Conservation (phyloP, 2,888 invertebrate genomes). For the Selenia dentaria region DNA sequence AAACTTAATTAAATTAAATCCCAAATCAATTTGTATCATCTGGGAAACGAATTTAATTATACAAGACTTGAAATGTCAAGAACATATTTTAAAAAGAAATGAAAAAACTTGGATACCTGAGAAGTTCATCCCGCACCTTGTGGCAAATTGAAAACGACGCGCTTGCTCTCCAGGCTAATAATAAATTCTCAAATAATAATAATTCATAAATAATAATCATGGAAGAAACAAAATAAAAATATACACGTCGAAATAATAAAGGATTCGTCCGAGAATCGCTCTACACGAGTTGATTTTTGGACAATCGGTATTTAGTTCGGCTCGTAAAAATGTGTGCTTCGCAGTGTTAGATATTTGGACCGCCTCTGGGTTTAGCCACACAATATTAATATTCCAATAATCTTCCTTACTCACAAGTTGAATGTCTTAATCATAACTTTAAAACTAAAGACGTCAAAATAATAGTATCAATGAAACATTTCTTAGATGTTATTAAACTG, state of each 20-base stretch:
- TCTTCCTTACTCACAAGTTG: too few species aligned
- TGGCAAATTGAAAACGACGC: conserved; percentile 82
- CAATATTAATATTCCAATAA: too few species aligned
- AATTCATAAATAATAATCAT: conserved; percentile 85
- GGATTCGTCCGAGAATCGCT: conserved; percentile 63
- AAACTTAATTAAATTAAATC: conserved; percentile 64
- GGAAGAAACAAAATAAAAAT: conserved; percentile 79
- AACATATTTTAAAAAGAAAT: conserved; percentile 60
- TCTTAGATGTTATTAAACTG: too few species aligned
- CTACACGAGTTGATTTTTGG: conserved; percentile 51
- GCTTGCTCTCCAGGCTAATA: conserved; percentile 77
- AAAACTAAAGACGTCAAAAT: too few species aligned
- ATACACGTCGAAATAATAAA: conserved; percentile 83
- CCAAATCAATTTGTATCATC: conserved; percentile 71
- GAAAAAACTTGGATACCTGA: conserved; percentile 60
- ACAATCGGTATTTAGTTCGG: background rate
- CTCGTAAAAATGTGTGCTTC: too few species aligned
- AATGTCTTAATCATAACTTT: too few species aligned
- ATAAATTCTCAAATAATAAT: conserved; percentile 84
- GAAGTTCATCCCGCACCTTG: conserved; percentile 61
- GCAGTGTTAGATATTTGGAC: too few species aligned
- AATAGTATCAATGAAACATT: too few species aligned
- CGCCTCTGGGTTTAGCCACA: too few species aligned
- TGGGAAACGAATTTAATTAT: conserved; percentile 72
- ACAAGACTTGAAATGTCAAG: conserved; percentile 64